Base-by-base conservation (phyloP, 2,888 invertebrate genomes). In the Amphiduros pacificus region DNA sequence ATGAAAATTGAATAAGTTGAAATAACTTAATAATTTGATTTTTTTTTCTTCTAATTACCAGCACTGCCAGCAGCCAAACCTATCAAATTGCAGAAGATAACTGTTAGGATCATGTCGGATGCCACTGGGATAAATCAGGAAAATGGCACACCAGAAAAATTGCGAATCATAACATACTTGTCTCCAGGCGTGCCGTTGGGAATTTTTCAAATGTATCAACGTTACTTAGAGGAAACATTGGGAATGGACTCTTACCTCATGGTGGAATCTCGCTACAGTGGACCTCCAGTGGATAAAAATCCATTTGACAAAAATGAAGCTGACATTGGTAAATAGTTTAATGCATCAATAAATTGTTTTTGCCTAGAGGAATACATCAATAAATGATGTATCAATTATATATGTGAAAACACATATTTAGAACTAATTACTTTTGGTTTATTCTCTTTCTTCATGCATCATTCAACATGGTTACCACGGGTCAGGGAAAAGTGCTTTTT, bases 111-210 rank as follows among this genome's bases (percentile, higher is more conserved):
- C n/a, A n/a, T n/a, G n/a, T n/a, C n/a, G n/a, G n/a, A n/a, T n/a
- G n/a, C n/a, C n/a, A n/a, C n/a, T n/a, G n/a, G n/a, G n/a, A n/a
- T n/a, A n/a, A n/a, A n/a, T n/a, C n/a, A 44, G 5, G 5, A 51
- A 3, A 51, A 51, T 51, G 51, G 17, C 51, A 24, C 20, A 17
- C 3, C 22, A 20, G 61, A 62, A 32, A 73, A 67, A n/a, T 75
- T 88, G 59, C 85, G 87, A 14, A 74, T 87, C 51, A 83, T 86
- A 66, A 87, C 88, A 0, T 88, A 87, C 73, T 85, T 88, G 85
- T 86, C 87, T 69, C 88, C 88, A n/a, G 85, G 86, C 52, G 85
- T 87, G 67, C 87, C 87, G 4, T 85, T 88, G 48, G 86, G 87
- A 72, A 75, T 87, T 50, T 88, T 87, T 77, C 87, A 88, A 75